Percentiles rank a stretch among this genome's conserved stretches.
Conservation (phyloP, 2,888 invertebrate species). For the Limulus polyphemus region DNA sequence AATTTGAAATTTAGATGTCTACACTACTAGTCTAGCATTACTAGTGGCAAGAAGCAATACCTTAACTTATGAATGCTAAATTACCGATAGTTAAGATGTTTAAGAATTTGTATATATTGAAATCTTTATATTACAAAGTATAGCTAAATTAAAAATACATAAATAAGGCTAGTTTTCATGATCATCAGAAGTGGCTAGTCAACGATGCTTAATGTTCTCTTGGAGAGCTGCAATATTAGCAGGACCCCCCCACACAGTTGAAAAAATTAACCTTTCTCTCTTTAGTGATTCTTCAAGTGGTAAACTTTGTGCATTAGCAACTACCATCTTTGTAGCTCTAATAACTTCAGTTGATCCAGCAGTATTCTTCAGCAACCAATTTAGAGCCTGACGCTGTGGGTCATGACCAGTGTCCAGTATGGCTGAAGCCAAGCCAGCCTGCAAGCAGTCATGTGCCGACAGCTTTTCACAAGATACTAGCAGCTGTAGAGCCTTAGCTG, state of each 20-base stretch:
- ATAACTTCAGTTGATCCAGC: slow-evolving; percentile 30
- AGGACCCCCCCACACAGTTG: slow-evolving; percentile 38
- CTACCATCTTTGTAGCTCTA: slow-evolving; percentile 33
- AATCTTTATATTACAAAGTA: too few species aligned
- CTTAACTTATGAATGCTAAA: too few species aligned
- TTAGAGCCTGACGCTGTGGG: slow-evolving; percentile 28
- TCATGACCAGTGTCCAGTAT: slow-evolving; percentile 29
- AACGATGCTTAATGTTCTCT: slow-evolving; percentile 37
- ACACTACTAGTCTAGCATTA: too few species aligned
- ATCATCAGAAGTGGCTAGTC: slow-evolving; percentile 3
- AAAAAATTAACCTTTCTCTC: slow-evolving; percentile 37
- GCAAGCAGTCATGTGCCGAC: slow-evolving; percentile 33
- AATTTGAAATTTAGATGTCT: too few species aligned
- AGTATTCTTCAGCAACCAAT: slow-evolving; percentile 34
- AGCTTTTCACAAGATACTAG: slow-evolving; percentile 34
- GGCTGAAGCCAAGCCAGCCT: slow-evolving; percentile 38
- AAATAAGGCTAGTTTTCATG: too few species aligned
- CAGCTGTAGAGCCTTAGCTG: slow-evolving; percentile 38
- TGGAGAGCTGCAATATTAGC: slow-evolving; percentile 35
- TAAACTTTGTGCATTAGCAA: slow-evolving; percentile 27
- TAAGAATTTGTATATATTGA: too few species aligned
- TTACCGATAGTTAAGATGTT: too few species aligned
- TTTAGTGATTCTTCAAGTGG: slow-evolving; percentile 29
- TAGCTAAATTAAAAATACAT: too few species aligned
- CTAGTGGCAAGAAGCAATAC: too few species aligned